Conservation (phyloP, 1,140 invertebrate genomes). For the Scaptomyza pallida region DNA sequence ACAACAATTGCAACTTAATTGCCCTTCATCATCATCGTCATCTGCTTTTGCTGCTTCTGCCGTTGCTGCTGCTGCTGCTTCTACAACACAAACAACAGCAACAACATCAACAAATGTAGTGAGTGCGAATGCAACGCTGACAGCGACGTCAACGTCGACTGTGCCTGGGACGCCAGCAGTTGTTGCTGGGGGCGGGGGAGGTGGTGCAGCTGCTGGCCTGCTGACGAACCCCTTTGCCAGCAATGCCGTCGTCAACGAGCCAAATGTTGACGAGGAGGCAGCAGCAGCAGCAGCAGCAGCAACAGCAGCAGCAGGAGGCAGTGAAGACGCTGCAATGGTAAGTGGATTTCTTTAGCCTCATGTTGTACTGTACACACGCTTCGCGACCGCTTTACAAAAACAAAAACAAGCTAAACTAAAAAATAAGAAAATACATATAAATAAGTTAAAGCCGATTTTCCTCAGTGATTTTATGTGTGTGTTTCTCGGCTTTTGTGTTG, state of each 20-base stretch:
- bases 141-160: conserved; percentile 4
- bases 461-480: conserved; percentile 58
- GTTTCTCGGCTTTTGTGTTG: conserved; percentile 44
- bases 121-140: conserved; percentile 4
- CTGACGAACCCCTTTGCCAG: conserved; percentile 41
- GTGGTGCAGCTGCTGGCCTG: conserved; percentile 23
- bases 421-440: conserved; percentile 41
- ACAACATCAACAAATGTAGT: conserved; percentile 19
- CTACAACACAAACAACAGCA: conserved; percentile 28
- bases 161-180: conserved; percentile 2
- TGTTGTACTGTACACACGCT: conserved; percentile 35
- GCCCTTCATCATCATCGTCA: conserved; percentile 46
- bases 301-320: conserved; percentile 12
- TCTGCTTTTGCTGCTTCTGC: neutral
- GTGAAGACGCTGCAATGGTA: conserved; percentile 71
- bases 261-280: conserved; percentile 22
- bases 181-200: conserved; percentile 22
- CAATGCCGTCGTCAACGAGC: conserved; percentile 11
- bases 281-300: conserved; percentile 12
- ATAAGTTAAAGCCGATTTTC: conserved; percentile 73
- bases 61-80: conserved; percentile 12
- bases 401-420: neutral
- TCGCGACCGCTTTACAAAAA: conserved; percentile 25
- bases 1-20: conserved; percentile 71
- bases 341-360: conserved; percentile 62